phyloP scores from a whole-genome alignment of 64 coral and sea anemone species.

The Platygyra sinensis region DNA sequence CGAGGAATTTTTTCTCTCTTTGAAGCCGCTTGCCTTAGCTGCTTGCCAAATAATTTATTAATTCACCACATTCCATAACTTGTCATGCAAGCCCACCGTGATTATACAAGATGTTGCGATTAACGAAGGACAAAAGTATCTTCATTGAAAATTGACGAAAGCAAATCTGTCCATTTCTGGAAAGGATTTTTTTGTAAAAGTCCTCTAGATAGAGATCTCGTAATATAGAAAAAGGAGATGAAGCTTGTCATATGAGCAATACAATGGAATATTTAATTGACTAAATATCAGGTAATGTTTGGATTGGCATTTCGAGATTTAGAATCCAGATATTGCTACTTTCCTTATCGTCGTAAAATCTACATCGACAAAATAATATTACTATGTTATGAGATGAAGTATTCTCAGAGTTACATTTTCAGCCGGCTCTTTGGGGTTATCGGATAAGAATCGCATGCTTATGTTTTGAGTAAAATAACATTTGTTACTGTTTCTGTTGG shows the following conservation, averaged over 20 bases:
- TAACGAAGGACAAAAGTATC: not conserved
- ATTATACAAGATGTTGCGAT: not conserved
- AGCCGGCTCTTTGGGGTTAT: not conserved
- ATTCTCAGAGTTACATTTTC: not conserved
- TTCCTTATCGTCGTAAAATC: not conserved
- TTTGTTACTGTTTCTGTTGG: slow-evolving; percentile 7
- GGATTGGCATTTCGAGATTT: not conserved
- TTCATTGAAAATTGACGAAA: not conserved
- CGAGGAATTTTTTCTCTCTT: not conserved
- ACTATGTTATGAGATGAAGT: not conserved
- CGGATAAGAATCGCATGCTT: not conserved
- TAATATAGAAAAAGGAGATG: not conserved
- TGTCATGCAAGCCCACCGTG: slow-evolving; percentile 4
- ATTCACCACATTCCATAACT: slow-evolving; percentile 16
- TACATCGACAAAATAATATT: too few relatives aligned
- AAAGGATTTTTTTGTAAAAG: not conserved
- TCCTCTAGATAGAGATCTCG: not conserved
- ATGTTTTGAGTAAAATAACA: slow-evolving; percentile 4
- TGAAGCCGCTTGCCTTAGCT: slow-evolving; percentile 15
- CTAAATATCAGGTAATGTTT: slow-evolving; percentile 33
- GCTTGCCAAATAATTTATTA: slow-evolving; percentile 52
- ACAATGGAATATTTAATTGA: slow-evolving; percentile 58
- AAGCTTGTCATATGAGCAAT: not conserved
- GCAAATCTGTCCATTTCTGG: not conserved
- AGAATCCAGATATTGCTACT: not conserved